These are phyloP conservation scores for Acanthisitta chloris DNA, from an alignment of 2,113 vertebrate species.

Conservation along the genomic window DNA sequence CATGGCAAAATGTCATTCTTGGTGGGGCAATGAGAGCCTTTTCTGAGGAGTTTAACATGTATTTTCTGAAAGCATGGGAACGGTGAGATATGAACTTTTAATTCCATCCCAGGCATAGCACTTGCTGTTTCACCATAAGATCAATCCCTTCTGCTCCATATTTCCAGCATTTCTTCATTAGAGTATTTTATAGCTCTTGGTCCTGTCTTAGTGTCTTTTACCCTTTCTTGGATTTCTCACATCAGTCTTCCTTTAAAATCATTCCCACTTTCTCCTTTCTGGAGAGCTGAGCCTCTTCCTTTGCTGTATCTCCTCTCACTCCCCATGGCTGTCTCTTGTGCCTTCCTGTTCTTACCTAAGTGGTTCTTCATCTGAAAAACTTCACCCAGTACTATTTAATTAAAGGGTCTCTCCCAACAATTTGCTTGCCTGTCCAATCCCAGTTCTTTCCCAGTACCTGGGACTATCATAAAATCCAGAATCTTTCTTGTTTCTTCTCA, in stretches of 20 bases:
- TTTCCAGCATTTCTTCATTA: not conserved
- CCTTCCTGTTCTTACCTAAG: not conserved
- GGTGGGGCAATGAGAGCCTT: not conserved
- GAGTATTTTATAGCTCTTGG: not conserved
- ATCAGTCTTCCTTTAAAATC: not conserved
- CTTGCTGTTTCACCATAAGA: not conserved
- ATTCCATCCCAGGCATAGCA: not conserved
- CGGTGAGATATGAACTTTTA: not conserved
- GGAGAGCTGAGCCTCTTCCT: not conserved
- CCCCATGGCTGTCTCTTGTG: not conserved
- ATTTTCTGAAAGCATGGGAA: not conserved
- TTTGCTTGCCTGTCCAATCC: not conserved
- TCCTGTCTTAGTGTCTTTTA: not conserved
- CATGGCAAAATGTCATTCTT: not conserved
- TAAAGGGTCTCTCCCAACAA: not conserved
- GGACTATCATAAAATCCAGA: not conserved
- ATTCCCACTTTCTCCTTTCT: not conserved
- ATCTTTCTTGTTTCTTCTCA: not conserved
- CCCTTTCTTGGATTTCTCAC: not conserved
- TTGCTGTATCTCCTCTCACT: not conserved
- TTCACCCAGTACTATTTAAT: not conserved
- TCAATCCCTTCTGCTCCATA: not conserved
- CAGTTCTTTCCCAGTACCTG: not conserved
- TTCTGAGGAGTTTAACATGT: not conserved
- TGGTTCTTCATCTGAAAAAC: not conserved